phyloP scores from a whole-genome alignment of 1,140 invertebrate species.

The Plectrocnemia conspersa region DNA sequence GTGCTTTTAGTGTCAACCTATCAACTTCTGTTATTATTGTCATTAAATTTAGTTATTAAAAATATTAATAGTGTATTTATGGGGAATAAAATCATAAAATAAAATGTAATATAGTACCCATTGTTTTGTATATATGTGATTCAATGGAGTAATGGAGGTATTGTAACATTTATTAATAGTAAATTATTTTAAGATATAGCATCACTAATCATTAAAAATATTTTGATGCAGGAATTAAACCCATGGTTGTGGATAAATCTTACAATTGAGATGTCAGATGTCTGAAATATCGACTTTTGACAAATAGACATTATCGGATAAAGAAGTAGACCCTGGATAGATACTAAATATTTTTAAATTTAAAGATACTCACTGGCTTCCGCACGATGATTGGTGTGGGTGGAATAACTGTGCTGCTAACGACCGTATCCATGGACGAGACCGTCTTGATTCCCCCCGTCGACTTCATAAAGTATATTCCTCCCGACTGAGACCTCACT shows the following conservation, averaged over 20 bases:
- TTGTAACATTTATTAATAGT: not conserved
- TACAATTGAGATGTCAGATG: not conserved
- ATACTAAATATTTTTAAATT: constrained; percentile 10
- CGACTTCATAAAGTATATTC: too few relatives aligned
- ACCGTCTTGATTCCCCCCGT: constrained; percentile 47
- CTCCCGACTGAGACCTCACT: too few relatives aligned
- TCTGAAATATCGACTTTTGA: not conserved
- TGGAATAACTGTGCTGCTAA: constrained; percentile 45
- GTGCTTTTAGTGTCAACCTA: too few relatives aligned
- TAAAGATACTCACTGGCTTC: constrained; percentile 45
- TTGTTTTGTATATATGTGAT: too few relatives aligned
- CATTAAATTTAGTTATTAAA: too few relatives aligned
- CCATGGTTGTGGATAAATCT: constrained; percentile 3
- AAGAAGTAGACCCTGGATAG: not conserved
- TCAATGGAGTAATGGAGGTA: too few relatives aligned
- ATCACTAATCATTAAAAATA: not conserved
- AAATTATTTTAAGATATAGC: not conserved
- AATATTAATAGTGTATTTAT: too few relatives aligned
- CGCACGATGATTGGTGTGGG: constrained; percentile 50
- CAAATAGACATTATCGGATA: constrained; percentile 4
- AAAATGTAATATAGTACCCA: too few relatives aligned
- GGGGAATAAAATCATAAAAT: too few relatives aligned
- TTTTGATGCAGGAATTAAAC: not conserved
- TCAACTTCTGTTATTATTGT: too few relatives aligned
- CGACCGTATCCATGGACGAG: constrained; percentile 45